Evolutionary conservation across 2,888 invertebrate genomes (phyloP).

Genomic region (Salticus scenicus): DNA sequence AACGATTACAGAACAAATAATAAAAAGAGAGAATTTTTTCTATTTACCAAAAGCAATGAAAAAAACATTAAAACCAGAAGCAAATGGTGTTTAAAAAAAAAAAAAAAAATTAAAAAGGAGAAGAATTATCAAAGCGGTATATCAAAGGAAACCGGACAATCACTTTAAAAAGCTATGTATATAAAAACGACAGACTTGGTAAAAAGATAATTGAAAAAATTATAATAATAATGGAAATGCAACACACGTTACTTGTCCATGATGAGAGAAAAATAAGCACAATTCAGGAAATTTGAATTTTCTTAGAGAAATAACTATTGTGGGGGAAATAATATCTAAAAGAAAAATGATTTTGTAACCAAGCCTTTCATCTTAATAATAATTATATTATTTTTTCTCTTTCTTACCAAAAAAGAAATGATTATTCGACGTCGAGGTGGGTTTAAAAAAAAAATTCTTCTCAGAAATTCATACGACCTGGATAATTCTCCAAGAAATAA

Average conservation of each 20-base stretch:
- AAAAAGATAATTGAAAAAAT: too few relatives aligned
- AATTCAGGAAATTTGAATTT: conserved; percentile 5
- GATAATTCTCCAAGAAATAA: background rate
- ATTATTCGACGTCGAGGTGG: background rate
- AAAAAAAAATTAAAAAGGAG: too few relatives aligned
- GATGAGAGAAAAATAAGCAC: background rate
- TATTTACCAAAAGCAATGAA: too few relatives aligned
- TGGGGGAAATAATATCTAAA: background rate
- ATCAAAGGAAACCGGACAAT: background rate
- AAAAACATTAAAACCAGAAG: too few relatives aligned
- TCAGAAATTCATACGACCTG: conserved; percentile 10
- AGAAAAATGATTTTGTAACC: background rate
- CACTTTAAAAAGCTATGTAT: background rate
- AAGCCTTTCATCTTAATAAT: conserved; percentile 5
- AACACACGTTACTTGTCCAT: too few relatives aligned
- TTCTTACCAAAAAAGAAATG: background rate
- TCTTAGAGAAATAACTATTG: background rate
- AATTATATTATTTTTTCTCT: too few relatives aligned
- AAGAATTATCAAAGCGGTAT: background rate
- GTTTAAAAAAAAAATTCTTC: conserved; percentile 10
- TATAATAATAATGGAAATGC: too few relatives aligned
- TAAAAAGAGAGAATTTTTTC: too few relatives aligned
- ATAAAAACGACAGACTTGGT: too few relatives aligned
- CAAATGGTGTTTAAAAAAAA: too few relatives aligned
- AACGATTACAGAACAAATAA: too few relatives aligned